Percentiles rank a stretch among this genome's conserved stretches.
Conservation (phyloP, 2,888 invertebrate genomes). For the Hypselothyrea guttata region DNA sequence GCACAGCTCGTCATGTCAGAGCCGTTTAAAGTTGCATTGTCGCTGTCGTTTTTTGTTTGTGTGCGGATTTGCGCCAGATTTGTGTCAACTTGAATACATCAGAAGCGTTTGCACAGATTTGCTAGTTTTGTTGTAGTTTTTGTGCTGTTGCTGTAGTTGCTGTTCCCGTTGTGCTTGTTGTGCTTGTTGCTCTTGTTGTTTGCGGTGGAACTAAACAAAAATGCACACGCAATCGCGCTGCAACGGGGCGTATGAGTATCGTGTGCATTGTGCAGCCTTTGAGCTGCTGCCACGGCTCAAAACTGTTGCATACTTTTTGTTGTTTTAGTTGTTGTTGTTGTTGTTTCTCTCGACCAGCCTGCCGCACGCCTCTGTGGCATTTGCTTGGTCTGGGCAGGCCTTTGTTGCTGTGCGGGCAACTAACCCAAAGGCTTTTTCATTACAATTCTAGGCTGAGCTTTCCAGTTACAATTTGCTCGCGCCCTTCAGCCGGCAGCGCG, state of each 20-base stretch:
- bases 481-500: slow-evolving; percentile 3
- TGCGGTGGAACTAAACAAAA: slow-evolving; percentile 55
- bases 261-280: slow-evolving; percentile 29
- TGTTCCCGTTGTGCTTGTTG: slow-evolving; percentile 22
- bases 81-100: slow-evolving; percentile 78
- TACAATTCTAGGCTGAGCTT: slow-evolving; percentile 50
- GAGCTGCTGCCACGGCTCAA: slow-evolving; percentile 35
- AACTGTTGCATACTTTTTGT: slow-evolving; percentile 67
- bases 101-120: slow-evolving; percentile 68
- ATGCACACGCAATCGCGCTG: slow-evolving; percentile 64
- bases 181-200: slow-evolving; percentile 27
- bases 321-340: slow-evolving; percentile 30
- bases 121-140: slow-evolving; percentile 40
- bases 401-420: slow-evolving; percentile 57
- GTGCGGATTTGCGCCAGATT: slow-evolving; percentile 73
- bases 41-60: slow-evolving; percentile 40
- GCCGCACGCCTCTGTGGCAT: slow-evolving; percentile 20
- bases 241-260: slow-evolving; percentile 63
- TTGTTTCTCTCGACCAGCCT: slow-evolving; percentile 17
- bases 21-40: slow-evolving; percentile 62
- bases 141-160: slow-evolving; percentile 3
- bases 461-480: slow-evolving; percentile 13
- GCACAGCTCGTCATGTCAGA: slow-evolving; percentile 53
- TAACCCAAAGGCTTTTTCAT: slow-evolving; percentile 73
- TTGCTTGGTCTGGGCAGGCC: slow-evolving; percentile 28